Evolutionary conservation across 2,113 vertebrate genomes (phyloP).

Genomic region (Alethe diademata): DNA sequence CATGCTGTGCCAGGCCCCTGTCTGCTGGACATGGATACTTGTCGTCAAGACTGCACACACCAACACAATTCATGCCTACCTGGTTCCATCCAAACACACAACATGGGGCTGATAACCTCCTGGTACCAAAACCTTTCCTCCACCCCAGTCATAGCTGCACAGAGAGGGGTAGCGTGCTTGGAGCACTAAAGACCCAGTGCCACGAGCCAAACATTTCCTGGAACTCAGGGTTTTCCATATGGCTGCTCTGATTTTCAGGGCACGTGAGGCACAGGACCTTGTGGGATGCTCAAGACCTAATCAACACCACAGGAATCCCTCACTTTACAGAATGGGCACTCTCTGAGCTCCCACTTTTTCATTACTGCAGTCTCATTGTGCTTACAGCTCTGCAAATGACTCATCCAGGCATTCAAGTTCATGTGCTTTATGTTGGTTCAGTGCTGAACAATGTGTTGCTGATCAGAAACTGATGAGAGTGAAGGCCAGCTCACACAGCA

Average conservation of each 20-base stretch:
- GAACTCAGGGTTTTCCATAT: neutral
- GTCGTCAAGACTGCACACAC: neutral
- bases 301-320: neutral
- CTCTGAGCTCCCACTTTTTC: neutral
- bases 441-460: conserved; percentile 1
- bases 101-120: neutral
- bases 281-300: neutral
- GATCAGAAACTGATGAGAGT: neutral
- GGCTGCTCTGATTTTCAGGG: neutral
- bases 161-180: neutral
- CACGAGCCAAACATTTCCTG: neutral
- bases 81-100: neutral
- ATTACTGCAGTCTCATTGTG: neutral
- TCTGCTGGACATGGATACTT: neutral
- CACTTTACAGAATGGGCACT: neutral
- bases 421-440: neutral
- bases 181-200: neutral
- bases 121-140: neutral
- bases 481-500: neutral
- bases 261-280: neutral
- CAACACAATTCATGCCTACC: neutral
- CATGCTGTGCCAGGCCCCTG: accelerated
- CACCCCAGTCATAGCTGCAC: neutral
- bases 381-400: conserved; percentile 15
- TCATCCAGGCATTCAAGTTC: neutral